Base-by-base conservation (phyloP, 2,888 invertebrate species). In the Oxytorus armatus region DNA sequence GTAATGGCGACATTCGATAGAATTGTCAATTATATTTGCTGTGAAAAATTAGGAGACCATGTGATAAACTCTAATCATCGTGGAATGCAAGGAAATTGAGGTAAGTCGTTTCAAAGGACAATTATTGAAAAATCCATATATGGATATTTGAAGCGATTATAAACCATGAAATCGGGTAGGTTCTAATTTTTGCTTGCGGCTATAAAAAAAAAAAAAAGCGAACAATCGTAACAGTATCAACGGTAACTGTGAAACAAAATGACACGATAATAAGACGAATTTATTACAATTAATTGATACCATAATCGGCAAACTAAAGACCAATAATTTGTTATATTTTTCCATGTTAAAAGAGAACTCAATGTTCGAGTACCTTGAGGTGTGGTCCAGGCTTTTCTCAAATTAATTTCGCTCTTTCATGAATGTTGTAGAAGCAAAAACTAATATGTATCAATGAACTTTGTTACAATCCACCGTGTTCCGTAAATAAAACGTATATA, bases 1-100 rank as follows among this genome's bases (percentile, higher is more conserved):
- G n/a, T n/a, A n/a, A n/a, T n/a, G n/a, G n/a, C n/a, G 88, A 85
- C 85, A 83, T 79, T 84, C 84, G 82, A 72, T 84, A 77, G 82
- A 84, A 82, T 79, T 65, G 81, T 77, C 76, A 79, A 42, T 81
- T 73, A 85, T 70, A 84, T 84, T 82, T 84, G 39, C 23, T 25
- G 53, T 49, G 59, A 49, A 44, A 44, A 53, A 59, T 29, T 39
- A 33, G 61, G 59, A 49, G 61, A 61, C 51, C 57, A 76, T 69
- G 68, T 61, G 59, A 69, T 69, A 69, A 68, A 61, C 21, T 61
- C 68, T 39, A 42, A 69, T 21, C 44, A 36, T 36, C 18, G 16
- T 42, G 29, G 49, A 59, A 18, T 69, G 14, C 39, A 39, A 57
- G 18, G 23, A 18, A 55, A 79, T 51, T 63, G 49, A 57, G 69